Conservation (phyloP, 1,140 invertebrate genomes). For the Lepidurus couesii region DNA sequence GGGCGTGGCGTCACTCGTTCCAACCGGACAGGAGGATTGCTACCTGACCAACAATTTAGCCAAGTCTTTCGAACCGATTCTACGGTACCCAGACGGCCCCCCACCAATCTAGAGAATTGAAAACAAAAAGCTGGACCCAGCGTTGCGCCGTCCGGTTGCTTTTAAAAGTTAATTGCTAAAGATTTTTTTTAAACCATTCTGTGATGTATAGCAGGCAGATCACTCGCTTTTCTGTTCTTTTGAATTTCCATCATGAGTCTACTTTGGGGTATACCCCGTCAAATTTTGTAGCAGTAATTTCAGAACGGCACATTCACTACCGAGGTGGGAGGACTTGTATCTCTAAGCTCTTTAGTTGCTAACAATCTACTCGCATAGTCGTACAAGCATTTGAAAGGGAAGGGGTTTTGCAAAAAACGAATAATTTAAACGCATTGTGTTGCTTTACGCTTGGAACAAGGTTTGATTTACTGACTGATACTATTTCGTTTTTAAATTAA, state of each 20-base stretch:
- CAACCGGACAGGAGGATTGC: conserved; percentile 77
- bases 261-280: background rate
- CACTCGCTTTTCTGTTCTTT: background rate
- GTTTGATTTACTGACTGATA: background rate
- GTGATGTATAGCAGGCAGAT: background rate
- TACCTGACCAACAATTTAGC: conserved; percentile 71
- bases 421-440: background rate
- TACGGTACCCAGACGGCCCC: conserved; percentile 80
- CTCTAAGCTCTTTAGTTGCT: no score
- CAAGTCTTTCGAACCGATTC: conserved; percentile 64
- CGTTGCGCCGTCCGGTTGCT: conserved; percentile 53
- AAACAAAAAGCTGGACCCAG: conserved; percentile 71
- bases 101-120: conserved; percentile 64
- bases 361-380: no score
- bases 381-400: no score
- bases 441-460: background rate
- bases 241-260: background rate
- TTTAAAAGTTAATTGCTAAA: background rate
- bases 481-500: background rate
- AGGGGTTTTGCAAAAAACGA: background rate
- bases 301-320: background rate
- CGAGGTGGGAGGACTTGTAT: background rate
- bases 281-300: background rate
- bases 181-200: background rate
- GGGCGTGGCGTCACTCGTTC: conserved; percentile 78